These are phyloP conservation scores for Anabacerthia variegaticeps DNA, from an alignment of 2,797 vertebrate genomes.

Conservation along the genomic window DNA sequence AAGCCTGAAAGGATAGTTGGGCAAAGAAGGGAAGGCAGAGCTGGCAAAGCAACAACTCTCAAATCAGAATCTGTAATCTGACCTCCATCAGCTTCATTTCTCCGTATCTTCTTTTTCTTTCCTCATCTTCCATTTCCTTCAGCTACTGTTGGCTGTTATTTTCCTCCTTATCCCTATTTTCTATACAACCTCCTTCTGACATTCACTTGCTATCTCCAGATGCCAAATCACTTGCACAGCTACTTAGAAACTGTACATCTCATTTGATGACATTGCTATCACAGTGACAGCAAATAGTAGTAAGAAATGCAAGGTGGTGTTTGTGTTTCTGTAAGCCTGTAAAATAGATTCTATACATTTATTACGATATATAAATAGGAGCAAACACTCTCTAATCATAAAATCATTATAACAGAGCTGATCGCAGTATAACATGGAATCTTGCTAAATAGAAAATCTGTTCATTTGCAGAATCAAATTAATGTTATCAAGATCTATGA, in stretches of 20 bases:
- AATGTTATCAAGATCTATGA: constrained; percentile 26
- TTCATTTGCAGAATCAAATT: constrained; percentile 43
- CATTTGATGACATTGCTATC: background rate
- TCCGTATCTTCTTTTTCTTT: background rate
- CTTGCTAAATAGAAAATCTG: constrained; percentile 31
- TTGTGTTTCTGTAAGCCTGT: constrained; percentile 29
- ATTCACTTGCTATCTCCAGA: background rate
- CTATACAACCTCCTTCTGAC: background rate
- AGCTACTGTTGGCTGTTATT: background rate
- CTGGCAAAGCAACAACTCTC: background rate
- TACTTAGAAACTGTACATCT: background rate
- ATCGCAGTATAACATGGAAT: background rate
- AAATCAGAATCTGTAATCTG: background rate
- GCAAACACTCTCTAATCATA: constrained; percentile 25
- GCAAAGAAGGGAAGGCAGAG: background rate
- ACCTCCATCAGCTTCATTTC: background rate
- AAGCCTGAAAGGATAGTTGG: background rate
- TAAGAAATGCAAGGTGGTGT: background rate
- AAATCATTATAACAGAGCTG: constrained; percentile 12
- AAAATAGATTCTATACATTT: constrained; percentile 40
- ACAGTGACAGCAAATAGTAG: background rate
- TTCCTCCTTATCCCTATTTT: background rate
- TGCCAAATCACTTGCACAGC: background rate
- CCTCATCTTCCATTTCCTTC: background rate
- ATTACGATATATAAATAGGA: constrained; percentile 45